A percentile compares a stretch with the other conserved stretches of the same genome.
phyloP scores from a whole-genome alignment of 2,888 invertebrate genomes.

The Pyrochroa serraticornis region DNA sequence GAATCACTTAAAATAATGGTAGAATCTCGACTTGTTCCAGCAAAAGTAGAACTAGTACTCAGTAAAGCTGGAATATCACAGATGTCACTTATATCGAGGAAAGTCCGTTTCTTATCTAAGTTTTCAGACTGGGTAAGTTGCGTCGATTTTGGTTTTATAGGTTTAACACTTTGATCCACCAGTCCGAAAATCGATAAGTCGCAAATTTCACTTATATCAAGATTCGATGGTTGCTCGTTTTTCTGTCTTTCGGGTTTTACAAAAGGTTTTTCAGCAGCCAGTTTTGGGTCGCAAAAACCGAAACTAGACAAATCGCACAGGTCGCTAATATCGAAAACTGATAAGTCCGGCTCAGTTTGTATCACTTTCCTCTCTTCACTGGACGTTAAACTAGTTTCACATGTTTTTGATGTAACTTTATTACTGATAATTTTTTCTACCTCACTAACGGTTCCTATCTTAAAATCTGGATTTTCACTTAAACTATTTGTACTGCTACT shows the following conservation, averaged over 20 bases:
- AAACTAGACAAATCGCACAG: slow-evolving; percentile 28
- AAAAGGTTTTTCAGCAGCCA: no score
- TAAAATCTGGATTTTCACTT: slow-evolving; percentile 14
- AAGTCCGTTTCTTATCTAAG: neutral
- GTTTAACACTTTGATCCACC: slow-evolving; percentile 6
- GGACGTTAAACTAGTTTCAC: no score
- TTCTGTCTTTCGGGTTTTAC: neutral
- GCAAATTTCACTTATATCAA: slow-evolving; percentile 32
- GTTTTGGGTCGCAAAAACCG: neutral
- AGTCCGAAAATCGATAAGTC: slow-evolving; percentile 42
- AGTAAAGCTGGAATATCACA: slow-evolving; percentile 1
- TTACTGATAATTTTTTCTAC: neutral
- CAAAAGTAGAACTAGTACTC: neutral
- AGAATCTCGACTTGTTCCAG: neutral
- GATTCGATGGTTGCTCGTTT: neutral
- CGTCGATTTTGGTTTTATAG: slow-evolving; percentile 5
- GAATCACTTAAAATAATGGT: slow-evolving; percentile 21
- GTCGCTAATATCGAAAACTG: slow-evolving; percentile 25
- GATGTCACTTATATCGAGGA: neutral
- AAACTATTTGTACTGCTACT: slow-evolving; percentile 37
- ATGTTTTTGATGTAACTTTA: no score
- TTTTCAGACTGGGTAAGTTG: neutral
- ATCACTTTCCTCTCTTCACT: no score
- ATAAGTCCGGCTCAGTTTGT: no score
- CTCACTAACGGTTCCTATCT: slow-evolving; percentile 15